A percentile compares a stretch with the other conserved stretches of the same genome.
Conservation (phyloP, 2,888 invertebrate species). For the Choreutis nemorana region DNA sequence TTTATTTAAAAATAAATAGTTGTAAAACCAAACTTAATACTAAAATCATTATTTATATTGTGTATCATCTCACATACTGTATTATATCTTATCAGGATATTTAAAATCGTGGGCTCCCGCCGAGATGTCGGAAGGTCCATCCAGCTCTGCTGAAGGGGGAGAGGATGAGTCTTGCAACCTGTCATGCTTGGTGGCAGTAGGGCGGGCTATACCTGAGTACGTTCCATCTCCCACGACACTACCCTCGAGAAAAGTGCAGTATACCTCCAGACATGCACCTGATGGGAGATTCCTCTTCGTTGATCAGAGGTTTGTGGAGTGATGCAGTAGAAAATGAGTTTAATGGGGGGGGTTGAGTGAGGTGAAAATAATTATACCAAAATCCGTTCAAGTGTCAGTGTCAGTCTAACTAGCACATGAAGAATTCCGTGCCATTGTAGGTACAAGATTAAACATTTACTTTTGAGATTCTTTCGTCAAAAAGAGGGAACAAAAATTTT, state of each 20-base stretch:
- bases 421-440: background rate
- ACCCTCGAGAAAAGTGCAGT: conserved; percentile 72
- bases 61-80: no score
- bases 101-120: conserved; percentile 90
- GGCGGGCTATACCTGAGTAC: conserved; percentile 71
- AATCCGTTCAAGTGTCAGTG: background rate
- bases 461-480: no score
- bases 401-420: no score
- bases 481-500: no score
- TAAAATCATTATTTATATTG: background rate
- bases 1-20: background rate
- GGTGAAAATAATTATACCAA: background rate
- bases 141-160: conserved; percentile 67
- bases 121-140: conserved; percentile 75
- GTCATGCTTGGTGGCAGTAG: conserved; percentile 90
- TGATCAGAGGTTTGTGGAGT: conserved; percentile 82
- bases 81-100: conserved; percentile 65
- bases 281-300: conserved; percentile 94
- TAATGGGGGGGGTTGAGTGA: no score
- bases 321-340: no score
- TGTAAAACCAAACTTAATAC: background rate
- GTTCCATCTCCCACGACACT: conserved; percentile 23
- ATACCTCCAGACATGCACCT: conserved; percentile 83
- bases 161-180: conserved; percentile 68
- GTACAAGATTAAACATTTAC: no score